Evolutionary conservation across 1,140 invertebrate species (phyloP).

Genomic region (Bombus soroeensis): DNA sequence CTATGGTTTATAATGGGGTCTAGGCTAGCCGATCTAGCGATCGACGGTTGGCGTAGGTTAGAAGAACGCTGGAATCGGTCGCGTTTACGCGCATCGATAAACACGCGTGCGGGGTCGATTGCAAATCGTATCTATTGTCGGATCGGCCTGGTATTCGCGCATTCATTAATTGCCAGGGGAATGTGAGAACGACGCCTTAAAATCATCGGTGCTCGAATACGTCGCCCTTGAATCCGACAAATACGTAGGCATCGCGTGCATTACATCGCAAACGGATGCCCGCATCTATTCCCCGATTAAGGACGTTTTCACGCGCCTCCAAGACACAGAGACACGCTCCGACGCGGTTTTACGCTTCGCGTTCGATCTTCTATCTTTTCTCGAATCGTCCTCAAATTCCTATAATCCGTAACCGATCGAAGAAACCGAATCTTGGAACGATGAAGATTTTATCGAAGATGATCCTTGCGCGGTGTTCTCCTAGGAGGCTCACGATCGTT

Average conservation of each 20-base stretch:
- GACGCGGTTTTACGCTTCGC: not conserved
- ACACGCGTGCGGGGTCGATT: not conserved
- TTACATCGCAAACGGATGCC: constrained; percentile 28
- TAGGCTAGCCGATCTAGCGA: constrained; percentile 7
- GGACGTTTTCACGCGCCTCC: constrained; percentile 21
- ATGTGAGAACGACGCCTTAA: constrained; percentile 52
- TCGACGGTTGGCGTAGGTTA: not conserved
- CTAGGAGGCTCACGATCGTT: not conserved
- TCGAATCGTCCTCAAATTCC: not conserved
- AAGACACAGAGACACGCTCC: not conserved
- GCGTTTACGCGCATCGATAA: constrained; percentile 16
- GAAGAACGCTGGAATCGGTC: constrained; percentile 19
- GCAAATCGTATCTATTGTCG: not conserved
- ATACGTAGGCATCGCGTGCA: constrained; percentile 46
- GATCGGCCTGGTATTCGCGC: constrained; percentile 27
- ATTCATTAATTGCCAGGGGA: constrained; percentile 47
- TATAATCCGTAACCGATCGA: not conserved
- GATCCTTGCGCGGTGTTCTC: not conserved
- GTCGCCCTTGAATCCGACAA: constrained; percentile 59
- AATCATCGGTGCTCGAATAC: constrained; percentile 12
- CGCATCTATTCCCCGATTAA: constrained; percentile 30
- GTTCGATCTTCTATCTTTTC: not conserved
- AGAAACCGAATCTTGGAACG: not conserved
- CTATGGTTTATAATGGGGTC: constrained; percentile 7
- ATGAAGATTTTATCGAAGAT: not conserved